Conservation (phyloP, 2,797 vertebrate species). For the Jordanella pulchra region DNA sequence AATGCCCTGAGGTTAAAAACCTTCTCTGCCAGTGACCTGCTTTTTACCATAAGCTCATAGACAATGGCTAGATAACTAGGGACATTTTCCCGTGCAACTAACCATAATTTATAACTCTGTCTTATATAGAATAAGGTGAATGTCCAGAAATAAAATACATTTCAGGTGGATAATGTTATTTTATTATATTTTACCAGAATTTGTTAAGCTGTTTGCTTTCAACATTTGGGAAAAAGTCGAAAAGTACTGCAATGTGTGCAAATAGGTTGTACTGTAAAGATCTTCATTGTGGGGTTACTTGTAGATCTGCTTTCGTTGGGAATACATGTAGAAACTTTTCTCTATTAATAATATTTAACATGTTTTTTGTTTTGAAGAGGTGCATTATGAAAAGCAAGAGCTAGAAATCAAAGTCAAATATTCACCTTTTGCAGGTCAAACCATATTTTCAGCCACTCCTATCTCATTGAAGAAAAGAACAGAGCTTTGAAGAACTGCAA, state of each 20-base stretch:
- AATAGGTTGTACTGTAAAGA: neutral
- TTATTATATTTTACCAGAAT: neutral
- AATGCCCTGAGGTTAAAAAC: neutral
- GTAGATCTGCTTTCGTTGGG: neutral
- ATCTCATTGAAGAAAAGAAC: slow-evolving; percentile 7
- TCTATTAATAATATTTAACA: neutral
- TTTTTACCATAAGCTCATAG: slow-evolving; percentile 14
- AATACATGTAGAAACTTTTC: neutral
- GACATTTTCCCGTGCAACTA: neutral
- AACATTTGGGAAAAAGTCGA: neutral
- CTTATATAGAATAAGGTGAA: neutral
- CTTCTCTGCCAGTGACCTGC: slow-evolving; percentile 3
- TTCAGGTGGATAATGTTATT: neutral
- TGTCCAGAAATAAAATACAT: neutral
- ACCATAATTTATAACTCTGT: neutral
- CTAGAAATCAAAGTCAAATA: neutral
- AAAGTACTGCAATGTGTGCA: neutral
- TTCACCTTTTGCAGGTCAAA: neutral
- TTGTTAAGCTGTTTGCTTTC: neutral
- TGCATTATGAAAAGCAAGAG: neutral
- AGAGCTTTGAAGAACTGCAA: neutral
- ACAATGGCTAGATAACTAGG: fast-evolving
- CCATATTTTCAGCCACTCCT: neutral
- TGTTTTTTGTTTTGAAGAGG: neutral
- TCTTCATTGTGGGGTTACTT: neutral